Conservation (phyloP, 2,888 invertebrate species). For the Lasioglossum vierecki region DNA sequence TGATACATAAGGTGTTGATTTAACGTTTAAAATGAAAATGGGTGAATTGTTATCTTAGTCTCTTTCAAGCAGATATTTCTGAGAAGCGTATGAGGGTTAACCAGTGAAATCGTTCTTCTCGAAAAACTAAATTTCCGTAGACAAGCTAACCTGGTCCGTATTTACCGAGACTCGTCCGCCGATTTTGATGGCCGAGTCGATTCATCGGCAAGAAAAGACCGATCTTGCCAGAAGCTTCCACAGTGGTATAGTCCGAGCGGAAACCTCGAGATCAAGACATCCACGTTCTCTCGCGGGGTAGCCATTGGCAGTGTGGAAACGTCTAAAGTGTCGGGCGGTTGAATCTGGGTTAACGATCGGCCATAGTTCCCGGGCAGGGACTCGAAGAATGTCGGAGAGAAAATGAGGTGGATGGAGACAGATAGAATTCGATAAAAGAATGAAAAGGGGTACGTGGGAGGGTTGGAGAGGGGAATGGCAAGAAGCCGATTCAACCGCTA, state of each 20-base stretch:
- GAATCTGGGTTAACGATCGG: conserved; percentile 71
- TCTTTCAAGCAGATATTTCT: no score
- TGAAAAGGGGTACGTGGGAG: conserved; percentile 20
- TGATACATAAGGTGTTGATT: no score
- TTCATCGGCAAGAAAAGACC: background rate
- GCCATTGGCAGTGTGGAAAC: conserved; percentile 43
- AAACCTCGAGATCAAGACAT: conserved; percentile 48
- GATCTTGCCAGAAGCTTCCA: conserved; percentile 35
- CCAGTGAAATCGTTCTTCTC: conserved; percentile 8
- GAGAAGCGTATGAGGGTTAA: background rate
- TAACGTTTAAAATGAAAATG: no score
- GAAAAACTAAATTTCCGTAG: background rate
- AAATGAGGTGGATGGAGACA: conserved; percentile 50
- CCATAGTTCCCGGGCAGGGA: conserved; percentile 42
- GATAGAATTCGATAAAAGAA: conserved; percentile 61
- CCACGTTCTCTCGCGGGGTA: conserved; percentile 32
- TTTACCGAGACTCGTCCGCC: background rate
- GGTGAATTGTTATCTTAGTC: no score
- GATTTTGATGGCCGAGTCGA: background rate
- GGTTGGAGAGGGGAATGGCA: background rate
- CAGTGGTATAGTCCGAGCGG: background rate
- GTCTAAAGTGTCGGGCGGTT: conserved; percentile 50
- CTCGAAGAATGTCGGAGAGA: conserved; percentile 52
- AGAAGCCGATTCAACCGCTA: conserved; percentile 43
- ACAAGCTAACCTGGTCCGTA: background rate